A percentile compares a stretch with the other conserved stretches of the same genome.
Evolutionary conservation across 2,888 invertebrate genomes (phyloP).

Genomic region (Ectemnius lituratus): DNA sequence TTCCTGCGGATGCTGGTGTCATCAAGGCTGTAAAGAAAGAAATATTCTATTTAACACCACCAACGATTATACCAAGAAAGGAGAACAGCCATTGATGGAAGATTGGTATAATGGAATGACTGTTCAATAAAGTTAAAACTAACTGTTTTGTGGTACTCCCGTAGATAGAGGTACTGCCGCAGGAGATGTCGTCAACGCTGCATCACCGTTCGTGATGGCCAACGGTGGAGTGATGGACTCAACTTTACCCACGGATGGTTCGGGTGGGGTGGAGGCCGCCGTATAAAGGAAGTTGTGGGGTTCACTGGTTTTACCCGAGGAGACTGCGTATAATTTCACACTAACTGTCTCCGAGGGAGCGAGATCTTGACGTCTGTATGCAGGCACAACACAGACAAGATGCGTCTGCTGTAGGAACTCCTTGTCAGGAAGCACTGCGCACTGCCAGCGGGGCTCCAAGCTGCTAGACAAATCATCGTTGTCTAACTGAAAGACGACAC

Average conservation of each 20-base stretch:
- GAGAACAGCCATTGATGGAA: not conserved
- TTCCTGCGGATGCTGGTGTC: constrained; percentile 58
- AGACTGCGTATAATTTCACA: constrained; percentile 88
- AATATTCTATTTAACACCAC: not conserved
- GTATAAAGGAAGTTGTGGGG: constrained; percentile 91
- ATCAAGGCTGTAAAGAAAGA: constrained; percentile 61
- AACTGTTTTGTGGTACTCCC: constrained; percentile 64
- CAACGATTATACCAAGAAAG: not conserved
- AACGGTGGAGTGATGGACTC: constrained; percentile 64
- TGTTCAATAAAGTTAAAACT: constrained; percentile 34
- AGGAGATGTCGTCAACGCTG: constrained; percentile 58
- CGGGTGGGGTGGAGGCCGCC: constrained; percentile 68
- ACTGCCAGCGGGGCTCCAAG: constrained; percentile 85
- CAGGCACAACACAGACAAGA: constrained; percentile 91
- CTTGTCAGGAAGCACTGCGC: constrained; percentile 90
- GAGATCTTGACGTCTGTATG: constrained; percentile 85
- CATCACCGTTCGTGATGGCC: constrained; percentile 73
- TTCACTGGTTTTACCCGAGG: constrained; percentile 92
- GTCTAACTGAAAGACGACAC: constrained; percentile 86
- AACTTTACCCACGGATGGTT: constrained; percentile 70
- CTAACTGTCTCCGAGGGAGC: constrained; percentile 83
- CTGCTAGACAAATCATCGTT: constrained; percentile 78
- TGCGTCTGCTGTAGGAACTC: constrained; percentile 94
- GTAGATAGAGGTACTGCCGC: constrained; percentile 60
- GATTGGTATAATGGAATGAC: not conserved